Percentiles rank a stretch among this genome's conserved stretches.
Conservation (phyloP, 1,140 invertebrate genomes). For the Solenopsis invicta region DNA sequence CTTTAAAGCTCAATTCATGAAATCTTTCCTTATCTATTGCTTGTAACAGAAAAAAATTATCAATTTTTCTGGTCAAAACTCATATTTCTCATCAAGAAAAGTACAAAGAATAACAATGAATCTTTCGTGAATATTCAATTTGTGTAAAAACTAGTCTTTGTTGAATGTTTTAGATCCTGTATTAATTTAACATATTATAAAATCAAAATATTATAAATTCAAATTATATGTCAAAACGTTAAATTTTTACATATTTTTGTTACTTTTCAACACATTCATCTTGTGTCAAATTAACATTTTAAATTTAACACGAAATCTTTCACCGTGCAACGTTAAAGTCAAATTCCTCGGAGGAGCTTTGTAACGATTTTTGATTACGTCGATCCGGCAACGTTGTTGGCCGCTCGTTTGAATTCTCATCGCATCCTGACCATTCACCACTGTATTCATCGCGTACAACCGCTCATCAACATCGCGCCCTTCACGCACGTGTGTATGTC, state of each 20-base stretch:
- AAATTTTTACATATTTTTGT: too few species aligned
- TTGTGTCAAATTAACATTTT: too few species aligned
- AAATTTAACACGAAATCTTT: too few species aligned
- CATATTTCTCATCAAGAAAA: too few species aligned
- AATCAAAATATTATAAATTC: too few species aligned
- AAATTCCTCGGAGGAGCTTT: neutral
- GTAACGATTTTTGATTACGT: neutral
- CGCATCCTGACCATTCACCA: constrained; percentile 2
- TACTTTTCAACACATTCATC: too few species aligned
- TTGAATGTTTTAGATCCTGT: too few species aligned
- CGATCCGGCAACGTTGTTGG: constrained; percentile 10
- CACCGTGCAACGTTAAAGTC: neutral
- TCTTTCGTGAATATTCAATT: neutral
- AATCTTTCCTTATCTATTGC: neutral
- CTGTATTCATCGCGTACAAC: neutral
- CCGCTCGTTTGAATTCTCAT: constrained; percentile 29
- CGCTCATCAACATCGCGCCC: constrained; percentile 18
- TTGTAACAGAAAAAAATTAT: neutral
- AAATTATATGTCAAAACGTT: too few species aligned
- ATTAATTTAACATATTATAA: too few species aligned
- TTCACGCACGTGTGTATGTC: constrained; percentile 9
- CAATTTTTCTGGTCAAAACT: neutral
- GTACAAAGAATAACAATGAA: neutral
- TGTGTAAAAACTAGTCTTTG: too few species aligned
- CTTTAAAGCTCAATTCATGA: neutral